Percentiles rank a stretch among this genome's conserved stretches.
These are phyloP conservation scores for Cerastis leucographa DNA, from an alignment of 2,888 invertebrate species.

Conservation along the genomic window DNA sequence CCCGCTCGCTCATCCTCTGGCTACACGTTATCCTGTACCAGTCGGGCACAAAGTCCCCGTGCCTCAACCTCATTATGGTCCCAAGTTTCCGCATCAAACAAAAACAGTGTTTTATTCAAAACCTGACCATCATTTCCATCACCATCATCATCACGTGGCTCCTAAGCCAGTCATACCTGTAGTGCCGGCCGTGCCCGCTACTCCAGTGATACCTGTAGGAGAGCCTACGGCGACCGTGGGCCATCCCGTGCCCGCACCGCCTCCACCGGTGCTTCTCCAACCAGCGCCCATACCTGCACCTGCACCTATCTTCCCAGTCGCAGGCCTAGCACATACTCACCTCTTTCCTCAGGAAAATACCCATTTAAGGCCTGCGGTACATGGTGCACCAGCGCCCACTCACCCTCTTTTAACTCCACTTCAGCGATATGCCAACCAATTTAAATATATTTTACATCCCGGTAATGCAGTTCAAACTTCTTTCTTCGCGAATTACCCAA, in stretches of 20 bases:
- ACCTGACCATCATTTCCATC: constrained; percentile 85
- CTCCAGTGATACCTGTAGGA: constrained; percentile 76
- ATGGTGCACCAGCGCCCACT: constrained; percentile 73
- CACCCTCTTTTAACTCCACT: constrained; percentile 74
- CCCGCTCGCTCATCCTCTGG: constrained; percentile 80
- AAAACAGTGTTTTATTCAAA: constrained; percentile 77
- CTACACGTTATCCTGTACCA: constrained; percentile 78
- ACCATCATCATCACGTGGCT: constrained; percentile 86
- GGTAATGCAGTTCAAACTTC: constrained; percentile 87
- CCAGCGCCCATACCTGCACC: constrained; percentile 67
- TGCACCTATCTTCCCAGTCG: constrained; percentile 66
- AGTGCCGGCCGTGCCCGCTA: constrained; percentile 73
- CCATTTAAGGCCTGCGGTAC: constrained; percentile 76
- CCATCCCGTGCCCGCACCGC: constrained; percentile 77
- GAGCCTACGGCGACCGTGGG: constrained; percentile 75
- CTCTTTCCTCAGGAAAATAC: constrained; percentile 74
- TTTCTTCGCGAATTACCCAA: constrained; percentile 85
- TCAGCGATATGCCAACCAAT: constrained; percentile 74
- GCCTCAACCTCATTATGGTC: constrained; percentile 83
- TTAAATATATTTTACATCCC: constrained; percentile 84
- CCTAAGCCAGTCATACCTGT: constrained; percentile 82
- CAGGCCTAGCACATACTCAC: constrained; percentile 68
- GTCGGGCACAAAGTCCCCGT: constrained; percentile 82
- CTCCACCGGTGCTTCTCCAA: constrained; percentile 72
- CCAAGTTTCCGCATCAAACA: constrained; percentile 81